These are phyloP conservation scores for Littorina saxatilis DNA, from an alignment of 1,140 invertebrate genomes.

Conservation along the genomic window DNA sequence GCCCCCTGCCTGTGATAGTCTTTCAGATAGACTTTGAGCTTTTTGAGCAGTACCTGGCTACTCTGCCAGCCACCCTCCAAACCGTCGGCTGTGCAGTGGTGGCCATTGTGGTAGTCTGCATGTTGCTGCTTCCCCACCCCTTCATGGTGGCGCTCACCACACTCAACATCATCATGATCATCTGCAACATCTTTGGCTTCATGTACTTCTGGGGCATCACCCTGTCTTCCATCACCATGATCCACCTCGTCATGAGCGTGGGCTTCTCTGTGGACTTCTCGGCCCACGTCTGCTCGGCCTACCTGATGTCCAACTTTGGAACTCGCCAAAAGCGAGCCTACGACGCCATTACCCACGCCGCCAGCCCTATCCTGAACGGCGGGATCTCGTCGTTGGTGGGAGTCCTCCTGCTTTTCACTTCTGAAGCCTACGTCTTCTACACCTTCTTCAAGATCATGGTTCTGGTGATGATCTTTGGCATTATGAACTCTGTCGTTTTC, in stretches of 20 bases:
- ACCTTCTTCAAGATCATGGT: slow-evolving; percentile 99
- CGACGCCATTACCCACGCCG: slow-evolving; percentile 91
- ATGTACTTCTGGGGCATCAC: slow-evolving; percentile 97
- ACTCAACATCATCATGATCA: slow-evolving; percentile 96
- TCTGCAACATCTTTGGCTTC: slow-evolving; percentile 95
- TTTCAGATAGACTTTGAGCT: slow-evolving; percentile 58
- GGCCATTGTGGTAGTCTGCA: slow-evolving; percentile 95
- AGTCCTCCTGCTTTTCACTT: slow-evolving; percentile 89
- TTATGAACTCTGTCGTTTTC: slow-evolving; percentile 93
- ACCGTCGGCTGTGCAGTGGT: slow-evolving; percentile 92
- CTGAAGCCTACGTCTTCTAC: slow-evolving; percentile 96
- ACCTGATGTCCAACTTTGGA: slow-evolving; percentile 85
- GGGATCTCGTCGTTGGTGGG: slow-evolving; percentile 95
- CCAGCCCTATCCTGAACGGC: slow-evolving; percentile 95
- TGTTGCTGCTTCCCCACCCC: slow-evolving; percentile 96
- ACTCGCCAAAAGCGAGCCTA: slow-evolving; percentile 83
- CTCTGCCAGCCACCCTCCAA: slow-evolving; percentile 93
- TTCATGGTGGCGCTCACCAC: slow-evolving; percentile 96
- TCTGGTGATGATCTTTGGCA: slow-evolving; percentile 95
- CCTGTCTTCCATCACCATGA: slow-evolving; percentile 98
- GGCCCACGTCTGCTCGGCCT: slow-evolving; percentile 97
- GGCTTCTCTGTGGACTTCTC: slow-evolving; percentile 98
- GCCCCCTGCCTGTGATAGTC: slow-evolving; percentile 42
- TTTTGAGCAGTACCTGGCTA: slow-evolving; percentile 88
- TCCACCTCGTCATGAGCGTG: slow-evolving; percentile 98